phyloP scores from a whole-genome alignment of 2,113 vertebrate genomes.

The Myiozetetes cayanensis region DNA sequence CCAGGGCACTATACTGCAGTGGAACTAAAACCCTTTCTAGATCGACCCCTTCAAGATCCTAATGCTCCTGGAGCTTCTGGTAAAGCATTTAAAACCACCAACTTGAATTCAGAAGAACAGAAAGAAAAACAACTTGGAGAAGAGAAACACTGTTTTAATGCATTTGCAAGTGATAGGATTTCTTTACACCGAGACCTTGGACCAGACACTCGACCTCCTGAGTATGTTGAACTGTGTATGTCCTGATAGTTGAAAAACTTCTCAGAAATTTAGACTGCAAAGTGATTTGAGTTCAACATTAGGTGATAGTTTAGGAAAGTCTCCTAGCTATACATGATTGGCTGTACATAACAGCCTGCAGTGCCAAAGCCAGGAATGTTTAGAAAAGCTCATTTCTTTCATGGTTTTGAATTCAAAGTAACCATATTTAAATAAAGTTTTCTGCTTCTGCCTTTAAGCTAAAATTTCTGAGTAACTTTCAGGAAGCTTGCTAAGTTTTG shows the following conservation, averaged over 20 bases:
- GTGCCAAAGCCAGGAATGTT: neutral
- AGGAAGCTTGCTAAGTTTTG: neutral
- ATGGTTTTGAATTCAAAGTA: slow-evolving; percentile 7
- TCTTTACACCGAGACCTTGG: slow-evolving; percentile 95
- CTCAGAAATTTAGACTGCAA: neutral
- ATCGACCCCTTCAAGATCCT: slow-evolving; percentile 86
- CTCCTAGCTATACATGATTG: neutral
- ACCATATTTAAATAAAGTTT: neutral
- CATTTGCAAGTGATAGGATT: slow-evolving; percentile 94
- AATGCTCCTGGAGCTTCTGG: slow-evolving; percentile 90
- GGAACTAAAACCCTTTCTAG: slow-evolving; percentile 86
- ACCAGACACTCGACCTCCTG: slow-evolving; percentile 94
- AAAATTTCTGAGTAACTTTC: neutral
- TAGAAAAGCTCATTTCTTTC: slow-evolving; percentile 8
- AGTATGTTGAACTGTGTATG: slow-evolving; percentile 80
- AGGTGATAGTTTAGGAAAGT: neutral
- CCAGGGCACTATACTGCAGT: slow-evolving; percentile 87
- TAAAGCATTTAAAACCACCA: slow-evolving; percentile 83
- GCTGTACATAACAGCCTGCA: neutral
- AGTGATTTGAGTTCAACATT: neutral
- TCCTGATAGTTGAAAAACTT: neutral
- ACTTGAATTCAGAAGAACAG: slow-evolving; percentile 83
- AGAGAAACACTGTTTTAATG: slow-evolving; percentile 96
- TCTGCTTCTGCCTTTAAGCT: slow-evolving; percentile 11
- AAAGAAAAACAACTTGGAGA: slow-evolving; percentile 91